Base-by-base conservation (phyloP, 2,888 invertebrate genomes). In the Drosophila percnosoma region DNA sequence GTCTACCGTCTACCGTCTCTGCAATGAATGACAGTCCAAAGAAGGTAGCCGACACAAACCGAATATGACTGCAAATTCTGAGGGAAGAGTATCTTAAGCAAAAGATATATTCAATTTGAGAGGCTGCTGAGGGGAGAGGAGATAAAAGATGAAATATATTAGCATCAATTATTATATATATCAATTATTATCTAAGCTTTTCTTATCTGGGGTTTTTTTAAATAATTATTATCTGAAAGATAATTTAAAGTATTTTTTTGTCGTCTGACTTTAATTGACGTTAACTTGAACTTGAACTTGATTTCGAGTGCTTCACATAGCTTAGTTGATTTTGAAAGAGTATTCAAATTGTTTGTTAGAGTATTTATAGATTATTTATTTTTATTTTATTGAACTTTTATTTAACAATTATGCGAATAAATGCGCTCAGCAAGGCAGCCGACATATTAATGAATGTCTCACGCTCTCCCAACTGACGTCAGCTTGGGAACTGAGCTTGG, bases 401-500 rank as follows among this genome's bases (percentile, higher is more conserved):
- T 80, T 68, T 36, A 72, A 71, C 84, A 66, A 89, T 84, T 89
- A 86, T 86, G 68, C 88, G 72, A 48, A 64, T 82, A 82, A 80
- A 80, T 66, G 82, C 73, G 78, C 82, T 78, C 69, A 60, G 67
- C 69, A 65, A 69, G 68, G 71, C 75, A 53, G 60, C 54, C 55
- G 68, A 78, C 78, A 84, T 89, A 83, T 89, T 87, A 89, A 89
- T 81, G 89, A 66, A 62, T 61, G 63, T 80, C 75, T 81, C 69
- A 75, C 71, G 78, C 87, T 87, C 77, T 74, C 53, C 64, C 61
- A 40, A 34, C 62, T 80, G 67, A 70, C 82, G 81, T 76, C 74
- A 76, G 71, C 73, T 60, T 38, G 21, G 2, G 51, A 15, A 33
- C 54, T 29, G 38, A 24, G 38, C 42, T 15, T 11, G 51, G 36